Percentiles rank a stretch among this genome's conserved stretches.
Evolutionary conservation across 1,140 invertebrate species (phyloP).

Genomic region (Eueides isabella): DNA sequence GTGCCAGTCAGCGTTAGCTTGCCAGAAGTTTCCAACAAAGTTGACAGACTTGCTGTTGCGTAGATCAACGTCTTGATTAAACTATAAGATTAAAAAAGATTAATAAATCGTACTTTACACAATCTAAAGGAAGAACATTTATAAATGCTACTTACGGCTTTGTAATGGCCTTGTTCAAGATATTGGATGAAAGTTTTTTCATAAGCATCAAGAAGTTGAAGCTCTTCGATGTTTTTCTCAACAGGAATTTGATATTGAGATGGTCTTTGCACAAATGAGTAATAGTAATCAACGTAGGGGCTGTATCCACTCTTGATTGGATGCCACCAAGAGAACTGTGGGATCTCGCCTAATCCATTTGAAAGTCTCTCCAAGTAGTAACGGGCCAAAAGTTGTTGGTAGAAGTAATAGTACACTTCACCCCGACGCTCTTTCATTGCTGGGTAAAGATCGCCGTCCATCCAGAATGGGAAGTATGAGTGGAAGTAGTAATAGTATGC

Average conservation of each 20-base stretch:
- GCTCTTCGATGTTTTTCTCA: slow-evolving; percentile 55
- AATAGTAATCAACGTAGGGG: slow-evolving; percentile 69
- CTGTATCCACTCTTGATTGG: slow-evolving; percentile 83
- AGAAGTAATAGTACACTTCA: slow-evolving; percentile 84
- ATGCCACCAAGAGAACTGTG: slow-evolving; percentile 82
- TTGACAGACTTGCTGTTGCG: slow-evolving; percentile 74
- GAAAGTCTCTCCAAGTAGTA: slow-evolving; percentile 87
- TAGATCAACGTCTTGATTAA: slow-evolving; percentile 71
- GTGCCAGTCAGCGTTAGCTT: slow-evolving; percentile 85
- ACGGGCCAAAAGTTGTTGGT: slow-evolving; percentile 85
- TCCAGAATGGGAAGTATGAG: slow-evolving; percentile 85
- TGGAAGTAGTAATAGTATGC: slow-evolving; percentile 88
- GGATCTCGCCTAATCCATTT: slow-evolving; percentile 84
- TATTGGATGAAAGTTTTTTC: slow-evolving; percentile 67
- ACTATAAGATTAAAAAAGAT: slow-evolving; percentile 48
- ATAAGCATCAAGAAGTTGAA: slow-evolving; percentile 64
- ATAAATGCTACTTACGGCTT: slow-evolving; percentile 56
- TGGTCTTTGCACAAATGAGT: slow-evolving; percentile 63
- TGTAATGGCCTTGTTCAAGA: slow-evolving; percentile 62
- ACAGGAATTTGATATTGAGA: slow-evolving; percentile 58
- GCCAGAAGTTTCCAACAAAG: slow-evolving; percentile 86
- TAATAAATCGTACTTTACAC: not conserved
- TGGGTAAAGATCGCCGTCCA: slow-evolving; percentile 79
- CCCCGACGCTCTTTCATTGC: slow-evolving; percentile 82
- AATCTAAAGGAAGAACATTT: not conserved